Conservation (phyloP, 92 coral and sea anemone genomes). For the Isaurus tuberculatus region DNA sequence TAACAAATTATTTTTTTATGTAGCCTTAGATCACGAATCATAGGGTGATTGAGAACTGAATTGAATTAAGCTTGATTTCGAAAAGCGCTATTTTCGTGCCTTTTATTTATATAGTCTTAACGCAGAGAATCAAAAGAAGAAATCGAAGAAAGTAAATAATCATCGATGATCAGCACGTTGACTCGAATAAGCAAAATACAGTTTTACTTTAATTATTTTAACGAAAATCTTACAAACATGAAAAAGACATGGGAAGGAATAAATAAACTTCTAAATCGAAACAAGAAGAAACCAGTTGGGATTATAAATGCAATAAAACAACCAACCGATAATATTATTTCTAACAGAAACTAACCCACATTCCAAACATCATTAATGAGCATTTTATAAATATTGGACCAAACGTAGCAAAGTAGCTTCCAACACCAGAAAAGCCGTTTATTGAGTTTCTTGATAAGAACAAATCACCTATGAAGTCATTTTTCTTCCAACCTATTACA, state of each 20-base stretch:
- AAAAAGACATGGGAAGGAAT: slow-evolving; percentile 59
- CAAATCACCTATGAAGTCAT: slow-evolving; percentile 18
- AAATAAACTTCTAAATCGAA: slow-evolving; percentile 38
- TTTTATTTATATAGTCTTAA: too few relatives aligned
- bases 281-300: slow-evolving; percentile 11
- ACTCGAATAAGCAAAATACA: slow-evolving; percentile 43
- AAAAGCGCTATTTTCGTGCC: too few relatives aligned
- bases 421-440: slow-evolving; percentile 25
- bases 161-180: slow-evolving; percentile 35
- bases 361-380: slow-evolving; percentile 36
- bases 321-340: not conserved
- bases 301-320: slow-evolving; percentile 40
- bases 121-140: too few relatives aligned
- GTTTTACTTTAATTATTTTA: slow-evolving; percentile 31
- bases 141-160: too few relatives aligned
- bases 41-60: too few relatives aligned
- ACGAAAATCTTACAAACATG: slow-evolving; percentile 29
- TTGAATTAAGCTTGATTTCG: too few relatives aligned
- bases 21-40: too few relatives aligned
- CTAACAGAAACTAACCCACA: not conserved
- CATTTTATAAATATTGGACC: slow-evolving; percentile 35
- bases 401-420: slow-evolving; percentile 36
- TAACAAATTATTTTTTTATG: too few relatives aligned
- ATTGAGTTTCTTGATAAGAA: too few relatives aligned
- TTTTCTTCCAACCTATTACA: too few relatives aligned